Base-by-base conservation (phyloP, 2,888 invertebrate genomes). In the Callyntrura sp. region DNA sequence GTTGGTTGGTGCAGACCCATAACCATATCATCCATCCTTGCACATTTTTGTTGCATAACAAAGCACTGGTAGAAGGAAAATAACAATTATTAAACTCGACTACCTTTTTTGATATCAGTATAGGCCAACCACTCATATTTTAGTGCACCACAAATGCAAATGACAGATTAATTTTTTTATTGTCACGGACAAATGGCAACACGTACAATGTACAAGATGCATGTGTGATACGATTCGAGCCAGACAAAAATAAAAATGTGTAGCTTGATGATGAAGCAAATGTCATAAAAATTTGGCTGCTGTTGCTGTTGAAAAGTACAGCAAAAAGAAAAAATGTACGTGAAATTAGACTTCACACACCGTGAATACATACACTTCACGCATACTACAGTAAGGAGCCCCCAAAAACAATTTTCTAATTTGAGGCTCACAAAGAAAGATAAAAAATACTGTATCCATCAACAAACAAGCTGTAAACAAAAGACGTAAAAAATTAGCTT, bases 31-130 rank as follows among this genome's bases (percentile, higher is more conserved):
- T 35, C 35, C 6, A 35, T 35, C 35, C 35, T 35, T 35, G 35
- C 35, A 12, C 25, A 35, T 35, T 35, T 35, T 12, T 45, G 70
- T 73, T 73, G 48, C 73, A 73, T 73, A 73, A 73, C 20, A 12
- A 51, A 51, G 6, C 5, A 17, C 14, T 5, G 28, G 6, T 65
- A 12, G 28, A 28, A 28, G 1, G 14, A 28, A 28, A 17, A 65
- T 9, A 28, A 17, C 25, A 65, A 17, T 12, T 25, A 62, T 25
- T 35, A 35, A 35, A 35, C 35, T 35, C 35, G 35, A 35, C 35
- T 35, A 35, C 35, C 35, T 35, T 20, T 60, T 60, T 60, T 17
- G n/a, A 14, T 60, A 20, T 14, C 17, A 51, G 17, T 60, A 60
- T 17, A 17, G 8, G 8, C 60, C 12, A 60, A 60, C 20, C 17